Evolutionary conservation across 2,797 vertebrate species (phyloP).

Genomic region (Manis javanica): DNA sequence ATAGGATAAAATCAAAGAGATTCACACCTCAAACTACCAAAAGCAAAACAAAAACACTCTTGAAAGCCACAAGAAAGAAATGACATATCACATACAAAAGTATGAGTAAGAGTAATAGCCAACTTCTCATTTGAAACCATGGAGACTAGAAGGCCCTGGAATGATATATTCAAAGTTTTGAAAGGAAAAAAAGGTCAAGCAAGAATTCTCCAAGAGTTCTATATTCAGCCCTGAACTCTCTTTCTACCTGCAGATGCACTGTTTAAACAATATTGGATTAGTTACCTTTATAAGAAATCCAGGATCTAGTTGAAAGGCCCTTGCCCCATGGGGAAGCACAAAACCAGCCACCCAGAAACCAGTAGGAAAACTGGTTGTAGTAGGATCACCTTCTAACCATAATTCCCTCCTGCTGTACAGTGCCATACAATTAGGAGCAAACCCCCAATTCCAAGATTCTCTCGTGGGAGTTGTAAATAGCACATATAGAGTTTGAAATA

Average conservation of each 20-base stretch:
- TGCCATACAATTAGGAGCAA: background rate
- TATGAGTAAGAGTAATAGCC: background rate
- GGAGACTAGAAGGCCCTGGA: background rate
- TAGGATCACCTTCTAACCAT: background rate
- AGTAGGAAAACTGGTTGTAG: background rate
- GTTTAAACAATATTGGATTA: background rate
- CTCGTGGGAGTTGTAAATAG: too few relatives aligned
- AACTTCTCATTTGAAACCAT: background rate
- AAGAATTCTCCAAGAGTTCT: background rate
- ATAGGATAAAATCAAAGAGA: background rate
- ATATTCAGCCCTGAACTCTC: background rate
- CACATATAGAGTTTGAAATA: background rate
- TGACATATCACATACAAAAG: background rate
- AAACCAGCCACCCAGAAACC: background rate
- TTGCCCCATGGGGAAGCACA: background rate
- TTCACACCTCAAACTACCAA: background rate
- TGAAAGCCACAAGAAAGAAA: background rate
- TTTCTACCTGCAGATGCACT: background rate
- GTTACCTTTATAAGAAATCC: background rate
- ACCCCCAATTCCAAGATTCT: background rate
- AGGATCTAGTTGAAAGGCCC: background rate
- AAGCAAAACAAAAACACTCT: background rate
- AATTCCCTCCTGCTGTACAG: background rate
- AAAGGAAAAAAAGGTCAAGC: background rate
- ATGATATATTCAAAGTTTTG: background rate